These are phyloP conservation scores for Pseudopipra pipra DNA, from an alignment of 2,113 vertebrate species.

Conservation along the genomic window DNA sequence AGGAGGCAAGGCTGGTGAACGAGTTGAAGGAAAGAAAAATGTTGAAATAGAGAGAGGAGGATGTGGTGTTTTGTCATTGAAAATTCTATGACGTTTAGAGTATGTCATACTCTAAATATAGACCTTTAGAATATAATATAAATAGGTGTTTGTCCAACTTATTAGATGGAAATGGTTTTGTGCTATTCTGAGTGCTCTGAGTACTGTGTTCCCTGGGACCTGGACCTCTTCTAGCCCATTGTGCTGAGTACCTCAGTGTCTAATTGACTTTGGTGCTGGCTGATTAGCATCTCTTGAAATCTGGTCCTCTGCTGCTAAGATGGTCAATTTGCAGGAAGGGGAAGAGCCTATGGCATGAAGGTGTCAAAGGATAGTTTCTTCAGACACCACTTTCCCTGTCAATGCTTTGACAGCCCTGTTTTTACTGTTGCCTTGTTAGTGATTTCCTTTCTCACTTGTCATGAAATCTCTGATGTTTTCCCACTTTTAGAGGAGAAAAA, in stretches of 20 bases:
- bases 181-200: neutral
- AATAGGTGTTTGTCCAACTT: neutral
- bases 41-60: neutral
- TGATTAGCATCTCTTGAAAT: neutral
- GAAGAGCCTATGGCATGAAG: neutral
- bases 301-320: neutral
- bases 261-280: neutral
- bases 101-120: neutral
- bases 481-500: neutral
- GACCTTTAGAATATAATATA: neutral
- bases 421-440: neutral
- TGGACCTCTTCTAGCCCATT: neutral
- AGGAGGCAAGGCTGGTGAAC: neutral
- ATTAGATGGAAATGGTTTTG: neutral
- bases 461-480: neutral
- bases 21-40: neutral
- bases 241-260: neutral
- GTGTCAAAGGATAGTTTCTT: neutral
- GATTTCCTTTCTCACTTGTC: neutral
- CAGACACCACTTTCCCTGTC: neutral
- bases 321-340: neutral
- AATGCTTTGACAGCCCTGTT: neutral
- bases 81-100: neutral
- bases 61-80: neutral
- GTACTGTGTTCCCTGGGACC: neutral